These are phyloP conservation scores for Pollachius pollachius DNA, from an alignment of 2,113 vertebrate genomes.

Conservation along the genomic window DNA sequence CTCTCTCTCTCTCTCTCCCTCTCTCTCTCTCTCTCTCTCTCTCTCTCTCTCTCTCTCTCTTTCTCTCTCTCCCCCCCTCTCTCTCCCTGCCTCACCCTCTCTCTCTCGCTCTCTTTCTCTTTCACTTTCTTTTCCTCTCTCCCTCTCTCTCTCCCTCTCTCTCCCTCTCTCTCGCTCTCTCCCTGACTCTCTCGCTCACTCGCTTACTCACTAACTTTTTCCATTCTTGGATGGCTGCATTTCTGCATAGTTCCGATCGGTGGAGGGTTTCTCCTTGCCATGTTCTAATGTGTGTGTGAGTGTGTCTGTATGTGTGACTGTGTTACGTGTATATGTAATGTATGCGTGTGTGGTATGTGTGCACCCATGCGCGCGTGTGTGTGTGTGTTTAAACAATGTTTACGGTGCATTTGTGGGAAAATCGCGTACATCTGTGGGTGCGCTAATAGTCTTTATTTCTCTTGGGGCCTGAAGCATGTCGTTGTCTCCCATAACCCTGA, in stretches of 20 bases:
- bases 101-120: conserved; percentile 30
- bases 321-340: not conserved
- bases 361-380: not conserved
- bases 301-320: not conserved
- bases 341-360: not conserved
- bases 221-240: conserved; percentile 10
- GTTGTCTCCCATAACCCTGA: conserved; percentile 23
- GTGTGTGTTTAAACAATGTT: not conserved
- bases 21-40: not conserved
- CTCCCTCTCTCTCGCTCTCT: too few relatives aligned
- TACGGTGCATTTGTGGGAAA: not conserved
- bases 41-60: too few relatives aligned
- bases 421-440: too few relatives aligned
- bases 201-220: conserved; percentile 44
- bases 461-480: not conserved
- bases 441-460: not conserved
- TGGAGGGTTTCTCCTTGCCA: conserved; percentile 51
- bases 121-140: conserved; percentile 29
- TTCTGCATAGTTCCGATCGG: conserved; percentile 35
- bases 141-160: too few relatives aligned
- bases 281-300: conserved; percentile 44
- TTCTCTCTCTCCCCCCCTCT: too few relatives aligned
- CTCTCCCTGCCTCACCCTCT: too few relatives aligned
- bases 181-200: too few relatives aligned
- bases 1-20: conserved; percentile 10